These are phyloP conservation scores for Sitta europaea DNA, from an alignment of 2,113 vertebrate species.

Conservation along the genomic window DNA sequence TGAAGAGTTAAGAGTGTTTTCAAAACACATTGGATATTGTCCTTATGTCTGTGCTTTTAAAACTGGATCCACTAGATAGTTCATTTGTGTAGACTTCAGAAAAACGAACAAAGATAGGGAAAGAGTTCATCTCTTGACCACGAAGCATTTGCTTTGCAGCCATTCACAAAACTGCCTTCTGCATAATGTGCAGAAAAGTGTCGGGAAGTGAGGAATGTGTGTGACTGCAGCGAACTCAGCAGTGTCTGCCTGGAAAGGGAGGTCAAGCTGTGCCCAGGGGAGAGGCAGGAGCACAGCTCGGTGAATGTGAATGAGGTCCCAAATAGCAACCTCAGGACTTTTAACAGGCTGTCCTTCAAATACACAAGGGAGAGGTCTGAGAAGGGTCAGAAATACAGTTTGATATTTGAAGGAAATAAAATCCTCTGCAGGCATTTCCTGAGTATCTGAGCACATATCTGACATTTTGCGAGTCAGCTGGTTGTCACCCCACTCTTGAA, in stretches of 20 bases:
- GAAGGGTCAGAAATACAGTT: neutral
- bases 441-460: neutral
- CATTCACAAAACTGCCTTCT: neutral
- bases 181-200: rapidly evolving
- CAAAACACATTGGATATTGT: neutral
- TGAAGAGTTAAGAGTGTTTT: neutral
- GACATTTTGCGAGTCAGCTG: rapidly evolving
- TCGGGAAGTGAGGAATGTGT: neutral
- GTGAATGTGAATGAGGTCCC: neutral
- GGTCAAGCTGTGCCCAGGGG: neutral
- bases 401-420: neutral
- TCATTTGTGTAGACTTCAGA: neutral
- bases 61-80: neutral
- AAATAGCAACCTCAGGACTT: neutral
- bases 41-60: neutral
- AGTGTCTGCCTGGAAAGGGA: neutral
- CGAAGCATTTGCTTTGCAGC: neutral
- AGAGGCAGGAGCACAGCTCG: neutral
- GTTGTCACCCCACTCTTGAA: neutral
- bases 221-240: neutral
- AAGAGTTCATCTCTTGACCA: neutral
- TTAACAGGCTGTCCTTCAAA: neutral
- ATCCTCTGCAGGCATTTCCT: neutral
- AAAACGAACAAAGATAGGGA: neutral
- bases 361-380: neutral